Evolutionary conservation across 2,888 invertebrate genomes (phyloP), one percentile per base, ranked within the genome.

Genomic region (Tryphoninae sp.): DNA sequence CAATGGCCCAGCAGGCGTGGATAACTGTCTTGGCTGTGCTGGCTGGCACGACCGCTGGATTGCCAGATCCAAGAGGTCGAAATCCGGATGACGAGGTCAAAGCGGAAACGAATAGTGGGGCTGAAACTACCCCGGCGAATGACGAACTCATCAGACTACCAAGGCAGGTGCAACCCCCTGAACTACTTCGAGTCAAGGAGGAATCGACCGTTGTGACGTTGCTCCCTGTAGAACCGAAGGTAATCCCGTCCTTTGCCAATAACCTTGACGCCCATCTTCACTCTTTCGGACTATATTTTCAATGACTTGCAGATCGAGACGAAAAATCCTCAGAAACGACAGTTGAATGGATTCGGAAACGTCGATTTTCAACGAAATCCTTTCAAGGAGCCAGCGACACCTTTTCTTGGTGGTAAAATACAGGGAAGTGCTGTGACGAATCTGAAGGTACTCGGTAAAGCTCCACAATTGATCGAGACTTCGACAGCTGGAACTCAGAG

Each of bases 291-390:
- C 13, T n/a, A 2, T 42, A 2, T 9, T 42, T 26, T 4, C 58
- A 19, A 8, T 22, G 9, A 23, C 0, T 80, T 83, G 65, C 61
- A 75, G 72, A 13, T 78, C 51, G 81, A 83, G 51, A 84, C 72
- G 67, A 84, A 85, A 26, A 79, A 77, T 62, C 87, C 85, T n/a
- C 84, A 87, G 42, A 89, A 89, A 82, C 87, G 89, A 55, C 89
- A 89, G 83, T 84, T 88, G 68, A 62, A 68, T 11, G 84, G 86
- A 65, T 83, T 86, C 61, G 84, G 84, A 49, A 49, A 33, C 4
- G 53, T 83, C n/a, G 71, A 74, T 19, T 76, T 79, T 42, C 68
- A 79, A 16, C 79, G 8, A 22, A 53, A 55, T 22, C 40, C 78
- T n/a, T 23, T 75, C 0, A 51, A 55, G 19, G 51, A 61, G 40